These are phyloP conservation scores for Sinocyclocheilus anshuiensis DNA, from an alignment of 2,113 vertebrate genomes.

Conservation along the genomic window DNA sequence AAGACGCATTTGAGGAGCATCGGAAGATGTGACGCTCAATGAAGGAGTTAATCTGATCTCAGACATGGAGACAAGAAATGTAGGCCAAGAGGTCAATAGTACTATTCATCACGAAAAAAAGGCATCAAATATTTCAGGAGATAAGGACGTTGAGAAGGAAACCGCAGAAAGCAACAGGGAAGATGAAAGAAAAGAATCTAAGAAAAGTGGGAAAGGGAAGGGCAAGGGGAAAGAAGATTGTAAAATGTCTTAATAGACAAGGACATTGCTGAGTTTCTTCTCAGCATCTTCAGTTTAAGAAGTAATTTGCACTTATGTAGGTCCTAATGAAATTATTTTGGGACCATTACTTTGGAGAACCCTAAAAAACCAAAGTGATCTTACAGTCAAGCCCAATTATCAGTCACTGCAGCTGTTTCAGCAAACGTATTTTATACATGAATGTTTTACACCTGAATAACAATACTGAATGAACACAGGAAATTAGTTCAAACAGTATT, in stretches of 20 bases:
- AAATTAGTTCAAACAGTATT: background rate
- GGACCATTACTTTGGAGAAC: background rate
- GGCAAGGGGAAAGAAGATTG: constrained; percentile 88
- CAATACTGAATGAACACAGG: background rate
- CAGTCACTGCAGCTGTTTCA: background rate
- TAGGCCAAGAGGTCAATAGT: background rate
- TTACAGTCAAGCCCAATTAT: background rate
- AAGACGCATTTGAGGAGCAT: background rate
- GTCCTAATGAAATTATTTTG: background rate
- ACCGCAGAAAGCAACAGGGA: constrained; percentile 60
- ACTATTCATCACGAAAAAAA: background rate
- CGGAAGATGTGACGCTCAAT: background rate
- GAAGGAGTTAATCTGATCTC: background rate
- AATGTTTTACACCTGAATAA: background rate
- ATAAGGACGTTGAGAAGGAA: constrained; percentile 49
- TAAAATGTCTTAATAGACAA: constrained; percentile 74
- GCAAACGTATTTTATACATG: constrained; percentile 9
- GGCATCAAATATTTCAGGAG: background rate
- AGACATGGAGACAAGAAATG: background rate
- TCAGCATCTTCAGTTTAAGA: background rate
- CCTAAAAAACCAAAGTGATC: background rate
- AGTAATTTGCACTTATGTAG: background rate
- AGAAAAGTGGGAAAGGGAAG: constrained; percentile 72
- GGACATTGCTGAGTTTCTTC: background rate
- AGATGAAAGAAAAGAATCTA: constrained; percentile 57